These are phyloP conservation scores for Pristionchus entomophagus DNA, from an alignment of 2,888 invertebrate species.

Conservation along the genomic window DNA sequence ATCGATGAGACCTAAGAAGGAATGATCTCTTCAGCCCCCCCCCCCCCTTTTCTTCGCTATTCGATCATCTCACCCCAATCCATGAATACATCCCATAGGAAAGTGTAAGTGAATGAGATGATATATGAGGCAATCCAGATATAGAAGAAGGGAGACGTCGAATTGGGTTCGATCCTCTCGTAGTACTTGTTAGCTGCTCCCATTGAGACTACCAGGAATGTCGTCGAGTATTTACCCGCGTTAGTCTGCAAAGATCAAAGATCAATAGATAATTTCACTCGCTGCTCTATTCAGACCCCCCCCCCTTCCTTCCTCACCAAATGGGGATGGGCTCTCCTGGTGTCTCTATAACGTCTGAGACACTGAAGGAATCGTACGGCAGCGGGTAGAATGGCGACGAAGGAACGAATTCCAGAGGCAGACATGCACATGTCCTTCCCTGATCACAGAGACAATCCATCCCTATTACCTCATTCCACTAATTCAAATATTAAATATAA, in stretches of 20 bases:
- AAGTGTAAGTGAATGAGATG: conserved; percentile 89
- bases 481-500: no score
- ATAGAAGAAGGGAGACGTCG: conserved; percentile 73
- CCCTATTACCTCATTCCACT: no score
- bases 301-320: conserved; percentile 79
- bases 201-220: conserved; percentile 93
- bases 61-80: conserved; percentile 86
- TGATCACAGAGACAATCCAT: background rate
- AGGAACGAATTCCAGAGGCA: conserved; percentile 84
- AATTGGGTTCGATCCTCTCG: conserved; percentile 80
- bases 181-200: conserved; percentile 79
- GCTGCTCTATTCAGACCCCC: no score
- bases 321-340: conserved; percentile 90
- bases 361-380: conserved; percentile 99
- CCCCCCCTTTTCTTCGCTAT: background rate
- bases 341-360: conserved; percentile 92
- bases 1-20: conserved; percentile 80
- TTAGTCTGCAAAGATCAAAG: conserved; percentile 80
- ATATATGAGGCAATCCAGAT: conserved; percentile 87
- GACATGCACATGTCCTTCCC: conserved; percentile 81
- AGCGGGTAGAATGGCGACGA: conserved; percentile 93
- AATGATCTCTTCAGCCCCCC: background rate
- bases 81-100: conserved; percentile 98
- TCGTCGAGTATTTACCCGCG: conserved; percentile 97
- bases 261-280: background rate